A percentile compares a stretch with the other conserved stretches of the same genome.
phyloP scores from a whole-genome alignment of 2,113 vertebrate species.

The Lophura nycthemera region DNA sequence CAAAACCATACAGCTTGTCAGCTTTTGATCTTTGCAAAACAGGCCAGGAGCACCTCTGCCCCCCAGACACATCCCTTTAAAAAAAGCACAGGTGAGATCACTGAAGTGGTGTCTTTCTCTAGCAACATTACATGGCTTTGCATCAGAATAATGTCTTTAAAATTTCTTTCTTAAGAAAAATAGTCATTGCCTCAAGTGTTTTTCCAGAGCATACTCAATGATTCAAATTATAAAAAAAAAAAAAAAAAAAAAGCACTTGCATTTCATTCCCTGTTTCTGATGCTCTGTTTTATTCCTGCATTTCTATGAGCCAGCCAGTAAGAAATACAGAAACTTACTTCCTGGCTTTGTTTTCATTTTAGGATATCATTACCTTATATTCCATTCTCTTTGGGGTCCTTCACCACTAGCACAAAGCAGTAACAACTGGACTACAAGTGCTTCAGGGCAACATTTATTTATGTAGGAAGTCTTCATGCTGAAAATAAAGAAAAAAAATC shows the following conservation, averaged over 20 bases:
- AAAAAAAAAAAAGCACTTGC: neutral
- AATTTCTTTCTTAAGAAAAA: neutral
- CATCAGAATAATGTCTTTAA: neutral
- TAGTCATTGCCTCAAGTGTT: neutral
- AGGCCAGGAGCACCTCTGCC: neutral
- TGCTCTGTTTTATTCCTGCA: neutral
- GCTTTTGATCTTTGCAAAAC: neutral
- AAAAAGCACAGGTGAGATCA: neutral
- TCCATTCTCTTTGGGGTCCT: neutral
- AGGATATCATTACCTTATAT: neutral
- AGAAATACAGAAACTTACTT: neutral
- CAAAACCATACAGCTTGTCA: neutral
- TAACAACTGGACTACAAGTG: slow-evolving; percentile 28
- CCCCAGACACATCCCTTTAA: neutral
- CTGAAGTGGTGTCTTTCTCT: neutral
- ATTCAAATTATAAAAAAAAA: neutral
- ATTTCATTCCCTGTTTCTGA: neutral
- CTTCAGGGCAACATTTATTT: neutral
- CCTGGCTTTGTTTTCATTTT: neutral
- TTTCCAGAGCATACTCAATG: slow-evolving; percentile 17
- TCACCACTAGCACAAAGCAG: neutral
- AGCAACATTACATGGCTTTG: neutral
- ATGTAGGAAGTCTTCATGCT: neutral
- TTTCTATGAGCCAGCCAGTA: neutral
- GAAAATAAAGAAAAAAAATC: neutral